Conservation (phyloP, 1,140 invertebrate species). For the Mylabris phalerata region DNA sequence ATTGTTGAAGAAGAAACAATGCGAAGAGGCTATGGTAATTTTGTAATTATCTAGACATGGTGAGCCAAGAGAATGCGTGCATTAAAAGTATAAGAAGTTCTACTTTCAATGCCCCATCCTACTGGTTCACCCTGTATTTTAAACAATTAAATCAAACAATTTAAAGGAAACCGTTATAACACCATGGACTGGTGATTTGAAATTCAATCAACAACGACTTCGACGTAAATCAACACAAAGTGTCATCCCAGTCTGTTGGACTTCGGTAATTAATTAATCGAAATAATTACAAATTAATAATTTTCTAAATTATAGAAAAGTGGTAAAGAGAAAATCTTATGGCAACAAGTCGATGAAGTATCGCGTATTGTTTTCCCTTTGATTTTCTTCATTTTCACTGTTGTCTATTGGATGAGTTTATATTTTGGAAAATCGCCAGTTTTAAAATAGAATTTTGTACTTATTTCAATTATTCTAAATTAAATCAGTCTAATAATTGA, state of each 20-base stretch:
- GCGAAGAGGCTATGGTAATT: conserved; percentile 50
- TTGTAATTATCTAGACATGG: no score
- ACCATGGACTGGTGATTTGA: conserved; percentile 22
- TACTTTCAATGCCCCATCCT: background rate
- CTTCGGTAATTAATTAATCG: conserved; percentile 15
- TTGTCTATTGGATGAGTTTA: conserved; percentile 67
- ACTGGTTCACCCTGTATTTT: no score
- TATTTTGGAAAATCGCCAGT: conserved; percentile 49
- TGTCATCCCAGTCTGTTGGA: conserved; percentile 29
- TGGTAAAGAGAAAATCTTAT: conserved; percentile 57
- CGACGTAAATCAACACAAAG: conserved; percentile 5
- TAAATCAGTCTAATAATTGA: no score
- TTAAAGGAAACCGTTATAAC: conserved; percentile 27
- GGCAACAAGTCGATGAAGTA: conserved; percentile 60
- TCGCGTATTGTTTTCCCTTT: conserved; percentile 66
- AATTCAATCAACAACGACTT: conserved; percentile 6
- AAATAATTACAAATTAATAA: conserved; percentile 7
- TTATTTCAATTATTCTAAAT: no score
- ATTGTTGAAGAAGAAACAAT: conserved; percentile 40
- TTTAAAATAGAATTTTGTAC: background rate
- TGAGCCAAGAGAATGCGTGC: no score
- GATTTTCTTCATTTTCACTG: conserved; percentile 64
- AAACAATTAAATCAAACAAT: background rate
- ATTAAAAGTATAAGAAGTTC: no score
- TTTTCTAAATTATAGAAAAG: conserved; percentile 43